These are phyloP conservation scores for Apaloderma vittatum DNA, from an alignment of 2,113 vertebrate species.

Conservation along the genomic window DNA sequence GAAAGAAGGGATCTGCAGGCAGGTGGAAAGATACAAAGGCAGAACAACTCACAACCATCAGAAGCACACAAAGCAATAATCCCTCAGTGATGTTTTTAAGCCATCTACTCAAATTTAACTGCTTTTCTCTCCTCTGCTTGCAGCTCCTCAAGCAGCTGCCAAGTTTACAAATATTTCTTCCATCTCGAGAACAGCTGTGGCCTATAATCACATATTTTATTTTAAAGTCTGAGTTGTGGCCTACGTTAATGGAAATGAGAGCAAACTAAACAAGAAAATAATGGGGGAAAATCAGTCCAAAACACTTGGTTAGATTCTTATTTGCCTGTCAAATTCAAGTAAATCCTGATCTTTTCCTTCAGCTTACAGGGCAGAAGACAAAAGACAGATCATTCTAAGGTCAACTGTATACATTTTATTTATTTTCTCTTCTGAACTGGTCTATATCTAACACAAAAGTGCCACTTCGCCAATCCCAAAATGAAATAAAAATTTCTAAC, in stretches of 20 bases:
- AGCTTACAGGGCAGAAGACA: background rate
- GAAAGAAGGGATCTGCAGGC: background rate
- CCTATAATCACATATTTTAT: slow-evolving; percentile 57
- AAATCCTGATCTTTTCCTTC: background rate
- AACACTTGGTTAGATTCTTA: background rate
- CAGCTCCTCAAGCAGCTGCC: slow-evolving; percentile 42
- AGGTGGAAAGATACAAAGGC: background rate
- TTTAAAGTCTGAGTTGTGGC: background rate
- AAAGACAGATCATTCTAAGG: background rate
- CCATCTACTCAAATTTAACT: background rate
- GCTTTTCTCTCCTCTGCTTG: slow-evolving; percentile 3
- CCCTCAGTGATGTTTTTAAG: background rate
- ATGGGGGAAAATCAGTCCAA: background rate
- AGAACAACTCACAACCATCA: background rate
- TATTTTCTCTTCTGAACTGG: background rate
- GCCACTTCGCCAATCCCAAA: background rate
- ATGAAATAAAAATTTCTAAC: background rate
- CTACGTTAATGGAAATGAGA: slow-evolving; percentile 8
- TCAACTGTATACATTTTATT: background rate
- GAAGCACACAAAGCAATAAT: background rate
- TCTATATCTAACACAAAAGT: background rate
- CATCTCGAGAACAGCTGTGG: slow-evolving; percentile 41
- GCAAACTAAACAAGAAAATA: slow-evolving; percentile 19
- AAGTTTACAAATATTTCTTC: slow-evolving; percentile 64
- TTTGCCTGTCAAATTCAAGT: slow-evolving; percentile 32